Conservation (phyloP, 2,797 vertebrate species). For the Discoglossus pictus region DNA sequence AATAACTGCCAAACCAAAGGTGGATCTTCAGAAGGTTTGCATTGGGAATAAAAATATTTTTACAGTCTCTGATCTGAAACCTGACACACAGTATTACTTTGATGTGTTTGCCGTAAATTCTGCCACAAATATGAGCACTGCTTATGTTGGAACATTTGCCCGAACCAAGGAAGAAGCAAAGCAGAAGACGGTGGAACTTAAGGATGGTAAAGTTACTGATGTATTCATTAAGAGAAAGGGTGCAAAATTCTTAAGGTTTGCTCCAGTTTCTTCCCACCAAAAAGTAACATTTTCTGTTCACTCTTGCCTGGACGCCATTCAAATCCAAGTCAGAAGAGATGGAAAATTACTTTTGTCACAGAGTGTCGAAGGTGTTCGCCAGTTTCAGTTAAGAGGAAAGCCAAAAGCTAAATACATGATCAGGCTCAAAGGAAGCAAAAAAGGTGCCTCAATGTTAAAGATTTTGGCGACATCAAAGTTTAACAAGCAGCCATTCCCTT, state of each 20-base stretch:
- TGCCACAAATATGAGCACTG: slow-evolving; percentile 90
- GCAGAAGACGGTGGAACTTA: slow-evolving; percentile 91
- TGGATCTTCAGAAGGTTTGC: slow-evolving; percentile 88
- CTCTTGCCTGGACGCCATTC: slow-evolving; percentile 86
- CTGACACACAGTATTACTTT: slow-evolving; percentile 95
- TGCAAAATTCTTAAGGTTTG: slow-evolving; percentile 87
- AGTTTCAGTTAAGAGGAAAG: slow-evolving; percentile 92
- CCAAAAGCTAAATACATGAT: slow-evolving; percentile 94
- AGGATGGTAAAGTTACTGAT: slow-evolving; percentile 90
- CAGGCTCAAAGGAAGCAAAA: slow-evolving; percentile 87
- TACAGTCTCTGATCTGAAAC: slow-evolving; percentile 91
- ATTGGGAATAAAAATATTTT: slow-evolving; percentile 96
- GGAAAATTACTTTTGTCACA: slow-evolving; percentile 91
- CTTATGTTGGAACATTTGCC: slow-evolving; percentile 93
- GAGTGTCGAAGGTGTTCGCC: slow-evolving; percentile 86
- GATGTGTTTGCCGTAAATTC: slow-evolving; percentile 91
- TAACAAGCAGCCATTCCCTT: slow-evolving; percentile 90
- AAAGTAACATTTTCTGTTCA: slow-evolving; percentile 89
- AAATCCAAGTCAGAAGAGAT: slow-evolving; percentile 90
- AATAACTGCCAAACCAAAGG: slow-evolving; percentile 70
- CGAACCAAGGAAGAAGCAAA: slow-evolving; percentile 92
- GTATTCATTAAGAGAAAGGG: slow-evolving; percentile 93
- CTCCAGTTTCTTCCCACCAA: slow-evolving; percentile 92
- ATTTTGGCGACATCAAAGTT: slow-evolving; percentile 86
- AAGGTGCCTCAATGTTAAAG: slow-evolving; percentile 88